Evolutionary conservation across 1,140 invertebrate species (phyloP), one percentile per base, ranked within the genome.

Genomic region (Psix sp.): DNA sequence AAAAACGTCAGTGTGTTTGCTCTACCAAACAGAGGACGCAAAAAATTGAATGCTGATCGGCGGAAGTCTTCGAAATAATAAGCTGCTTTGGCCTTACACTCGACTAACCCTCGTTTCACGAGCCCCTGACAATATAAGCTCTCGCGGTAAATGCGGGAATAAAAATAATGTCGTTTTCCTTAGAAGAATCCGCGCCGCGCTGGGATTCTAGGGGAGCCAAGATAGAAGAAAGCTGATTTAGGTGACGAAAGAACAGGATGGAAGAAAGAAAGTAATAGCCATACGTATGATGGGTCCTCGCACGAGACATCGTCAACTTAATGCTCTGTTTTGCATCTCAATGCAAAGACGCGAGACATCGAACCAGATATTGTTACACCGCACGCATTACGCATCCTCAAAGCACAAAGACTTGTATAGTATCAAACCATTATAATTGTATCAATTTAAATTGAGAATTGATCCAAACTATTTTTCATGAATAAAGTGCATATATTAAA

Each of bases 251-350:
- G 77, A 48, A 76, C 51, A 52, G 59, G 60, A 65, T 36, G 67
- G 66, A 65, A 29, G 49, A 35, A 36, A 39, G 54, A 70, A 21
- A 74, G 73, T 39, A 52, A 29, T 59, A 29, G 52, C 36, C 29
- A 48, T 18, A 42, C 38, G 71, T 46, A 45, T 45, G 33, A 3
- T 39, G 63, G n/a, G n/a, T 59, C 51, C 67, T 62, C 62, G 80
- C 72, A 78, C 77, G 78, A 77, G 76, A 79, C 75, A 77, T 77
- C 46, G 76, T 51, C 65, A 74, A 76, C 75, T 79, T 85, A 85
- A 86, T 82, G 72, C 84, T 81, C 83, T 84, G 74, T 75, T 86
- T 85, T 85, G 80, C 84, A 85, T 86, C 52, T 77, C 77, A 84
- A 84, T 83, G 72, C 65, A 24, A 74, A 72, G 68, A 63, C 71